Evolutionary conservation across 2,113 vertebrate species (phyloP), one percentile per base, ranked within the genome.

Genomic region (Rhinopomastus cyanomelas): DNA sequence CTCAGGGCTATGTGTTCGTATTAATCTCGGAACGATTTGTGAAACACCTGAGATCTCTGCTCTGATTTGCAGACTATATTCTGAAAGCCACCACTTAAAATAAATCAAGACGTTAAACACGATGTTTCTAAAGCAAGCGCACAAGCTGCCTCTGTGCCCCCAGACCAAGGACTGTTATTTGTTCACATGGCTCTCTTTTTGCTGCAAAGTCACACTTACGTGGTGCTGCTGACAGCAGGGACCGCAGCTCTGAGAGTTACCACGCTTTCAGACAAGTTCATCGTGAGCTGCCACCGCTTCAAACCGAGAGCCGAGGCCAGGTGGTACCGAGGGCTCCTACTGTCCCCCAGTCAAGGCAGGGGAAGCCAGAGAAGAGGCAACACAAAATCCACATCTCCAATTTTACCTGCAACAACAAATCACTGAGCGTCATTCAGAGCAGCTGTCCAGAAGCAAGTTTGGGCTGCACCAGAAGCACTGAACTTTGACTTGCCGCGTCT

Each of bases 11-110:
- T 84, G 32, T 57, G 74, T 88, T 86, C 95, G 59, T 68, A 81
- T 82, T 90, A 61, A 90, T 89, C 81, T 75, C 44, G 73, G 87
- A 90, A 83, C 74, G 93, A 84, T 91, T 67, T 73, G 81, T 80
- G 88, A 93, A 65, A 68, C 37, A 56, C 30, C 12, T 30, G 49
- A 85, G 61, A 89, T 80, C 67, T 44, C 66, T 59, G 59, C 32
- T 80, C 10, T 73, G 68, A 84, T 84, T 75, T 94, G 77, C 88
- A 60, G 73, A 78, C 65, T 71, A 34, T 62, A 80, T 88, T 92
- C 84, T 74, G 74, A 88, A 91, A 91, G 67, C 74, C 88, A 92
- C 62, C 51, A 30, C 76, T 81, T 86, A 55, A 69, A 91, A 78
- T 16, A 29, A 90, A 32, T 36, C 60, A 55, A 85, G 68, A 67